Base-by-base conservation (phyloP, 1,140 invertebrate genomes). In the Melipona quadrifasciata region DNA sequence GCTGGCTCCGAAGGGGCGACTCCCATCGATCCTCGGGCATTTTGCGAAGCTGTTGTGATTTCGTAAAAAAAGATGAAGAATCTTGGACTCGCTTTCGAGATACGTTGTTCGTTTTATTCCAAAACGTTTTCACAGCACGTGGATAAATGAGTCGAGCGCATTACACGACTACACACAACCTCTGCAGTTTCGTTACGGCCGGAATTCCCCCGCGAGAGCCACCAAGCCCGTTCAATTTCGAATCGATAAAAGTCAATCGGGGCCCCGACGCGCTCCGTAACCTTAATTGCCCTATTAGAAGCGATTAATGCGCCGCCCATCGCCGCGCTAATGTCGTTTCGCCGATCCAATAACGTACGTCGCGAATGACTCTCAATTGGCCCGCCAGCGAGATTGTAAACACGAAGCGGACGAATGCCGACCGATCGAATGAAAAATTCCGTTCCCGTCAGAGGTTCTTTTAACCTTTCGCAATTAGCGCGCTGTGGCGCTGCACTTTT, bases 181-280 rank as follows among this genome's bases (percentile, higher is more conserved):
- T 85, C n/a, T 80, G 80, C 81, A 79, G 80, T 87, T 87, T 80
- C 72, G n/a, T 84, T 67, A 71, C 27, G 24, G 27, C 24, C n/a
- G 55, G 74, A 61, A 81, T 27, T 65, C 21, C 31, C 34, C 2
- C 34, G 74, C 17, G 55, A 17, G 47, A 85, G 72, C 16, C 24
- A 68, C 78, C 61, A 61, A 70, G 72, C 2, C n/a, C 34, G 77
- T 75, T 85, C 78, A 87, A 87, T 87, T 74, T 64, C 57, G 71
- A 80, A 87, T 87, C 82, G 78, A 88, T 87, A 76, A 81, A 81
- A 87, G 77, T 87, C 57, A 57, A 87, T 88, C 78, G 58, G 5
- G 51, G n/a, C 31, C 55, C 47, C 77, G 39, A 55, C 70, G 34
- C 73, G 34, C 73, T 71, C 8, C 58, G 70, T 47, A 39, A 27